These are phyloP conservation scores for Ormyrus nitidulus DNA, from an alignment of 2,888 invertebrate species.

Conservation along the genomic window DNA sequence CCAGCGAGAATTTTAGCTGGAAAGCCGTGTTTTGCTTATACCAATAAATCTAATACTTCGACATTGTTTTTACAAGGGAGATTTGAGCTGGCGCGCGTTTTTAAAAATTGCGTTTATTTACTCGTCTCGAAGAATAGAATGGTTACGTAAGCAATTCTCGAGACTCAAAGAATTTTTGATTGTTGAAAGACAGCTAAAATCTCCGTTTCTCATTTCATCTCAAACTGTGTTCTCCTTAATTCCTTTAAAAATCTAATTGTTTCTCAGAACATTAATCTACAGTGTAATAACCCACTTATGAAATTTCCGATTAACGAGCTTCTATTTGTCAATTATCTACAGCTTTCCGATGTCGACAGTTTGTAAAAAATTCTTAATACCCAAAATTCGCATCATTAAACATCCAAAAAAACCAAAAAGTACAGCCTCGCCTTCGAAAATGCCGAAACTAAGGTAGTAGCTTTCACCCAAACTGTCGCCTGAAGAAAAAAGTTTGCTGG, in stretches of 20 bases:
- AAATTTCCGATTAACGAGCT: slow-evolving; percentile 1
- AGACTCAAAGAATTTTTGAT: background rate
- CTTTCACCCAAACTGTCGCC: slow-evolving; percentile 31
- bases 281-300: background rate
- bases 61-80: slow-evolving; percentile 16
- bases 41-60: slow-evolving; percentile 17
- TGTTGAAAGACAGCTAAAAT: slow-evolving; percentile 6
- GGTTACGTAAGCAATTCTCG: background rate
- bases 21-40: slow-evolving; percentile 33
- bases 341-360: slow-evolving; percentile 18
- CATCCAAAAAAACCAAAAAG: too few species aligned
- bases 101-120: background rate
- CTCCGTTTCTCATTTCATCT: background rate
- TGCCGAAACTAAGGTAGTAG: too few species aligned
- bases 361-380: background rate
- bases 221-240: background rate
- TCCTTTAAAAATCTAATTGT: background rate
- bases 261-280: background rate
- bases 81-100: slow-evolving; percentile 8
- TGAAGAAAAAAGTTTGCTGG: background rate
- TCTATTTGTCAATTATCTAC: slow-evolving; percentile 1
- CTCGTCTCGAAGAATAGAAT: background rate
- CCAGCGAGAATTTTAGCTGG: slow-evolving; percentile 1
- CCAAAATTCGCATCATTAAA: too few species aligned
- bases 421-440: too few species aligned